These are phyloP conservation scores for Gadopsis bispinosus DNA, from an alignment of 2,797 vertebrate genomes.

Conservation along the genomic window DNA sequence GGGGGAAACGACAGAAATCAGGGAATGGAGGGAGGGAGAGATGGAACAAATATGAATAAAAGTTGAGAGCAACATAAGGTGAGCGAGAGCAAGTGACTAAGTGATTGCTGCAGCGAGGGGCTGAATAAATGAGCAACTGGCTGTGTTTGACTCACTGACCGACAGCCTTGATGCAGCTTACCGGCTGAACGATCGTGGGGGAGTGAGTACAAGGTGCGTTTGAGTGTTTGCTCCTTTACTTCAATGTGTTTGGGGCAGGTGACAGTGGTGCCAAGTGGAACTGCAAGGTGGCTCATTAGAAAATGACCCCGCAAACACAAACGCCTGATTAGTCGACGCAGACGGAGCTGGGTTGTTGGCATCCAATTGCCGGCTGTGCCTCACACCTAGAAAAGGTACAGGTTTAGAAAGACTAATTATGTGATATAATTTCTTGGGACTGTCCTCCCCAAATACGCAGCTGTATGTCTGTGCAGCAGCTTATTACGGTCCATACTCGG, in stretches of 20 bases:
- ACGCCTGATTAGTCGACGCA: not conserved
- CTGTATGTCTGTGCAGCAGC: too few relatives aligned
- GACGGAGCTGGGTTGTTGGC: not conserved
- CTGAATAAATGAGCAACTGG: conserved; percentile 13
- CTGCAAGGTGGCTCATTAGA: conserved; percentile 22
- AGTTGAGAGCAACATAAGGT: not conserved
- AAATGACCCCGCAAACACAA: conserved; percentile 30
- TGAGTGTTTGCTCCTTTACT: conserved; percentile 21
- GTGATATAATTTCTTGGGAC: too few relatives aligned
- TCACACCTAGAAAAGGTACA: too few relatives aligned
- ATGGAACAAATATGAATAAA: not conserved
- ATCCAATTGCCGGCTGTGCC: not conserved
- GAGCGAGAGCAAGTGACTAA: conserved; percentile 17
- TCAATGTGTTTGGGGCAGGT: conserved; percentile 20
- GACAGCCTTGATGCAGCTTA: not conserved
- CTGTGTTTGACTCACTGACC: not conserved
- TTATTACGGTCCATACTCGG: too few relatives aligned
- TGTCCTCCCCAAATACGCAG: too few relatives aligned
- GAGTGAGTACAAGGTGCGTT: conserved; percentile 26
- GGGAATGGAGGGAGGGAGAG: conserved; percentile 1
- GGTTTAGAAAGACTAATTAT: too few relatives aligned
- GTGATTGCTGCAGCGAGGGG: not conserved
- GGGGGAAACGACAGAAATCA: not conserved
- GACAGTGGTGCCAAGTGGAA: conserved; percentile 4
- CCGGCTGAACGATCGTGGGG: not conserved